Base-by-base conservation (phyloP, 2,113 vertebrate species). In the Pelobates fuscus region DNA sequence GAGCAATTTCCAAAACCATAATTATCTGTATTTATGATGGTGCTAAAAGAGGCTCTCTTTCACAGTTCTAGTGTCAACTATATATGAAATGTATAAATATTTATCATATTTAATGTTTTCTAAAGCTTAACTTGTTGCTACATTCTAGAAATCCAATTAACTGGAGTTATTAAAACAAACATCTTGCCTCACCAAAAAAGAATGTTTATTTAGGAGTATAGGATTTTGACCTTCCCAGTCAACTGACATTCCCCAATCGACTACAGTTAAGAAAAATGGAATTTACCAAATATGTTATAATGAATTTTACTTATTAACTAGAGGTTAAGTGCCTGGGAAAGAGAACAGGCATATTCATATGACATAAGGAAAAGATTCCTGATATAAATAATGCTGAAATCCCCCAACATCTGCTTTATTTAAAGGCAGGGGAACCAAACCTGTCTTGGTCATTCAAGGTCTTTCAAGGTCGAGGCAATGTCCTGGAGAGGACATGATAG, bases 21-120 rank as follows among this genome's bases (percentile, higher is more conserved):
- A 65, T 64, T 64, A 41, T 30, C 32, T 24, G 37, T 65, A 44
- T 65, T 65, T 65, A 65, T 65, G 41, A n/a, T 32, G 20, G 62
- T 65, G 32, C 37, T 44, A 65, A 65, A 65, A 44, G 20, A 65
- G 23, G 30, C 62, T 65, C 37, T 43, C 37, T 20, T 23, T 65
- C 62, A 43, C 62, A 65, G 29, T 21, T 43, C 41, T 60, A 26
- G 26, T 65, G 20, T 15, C 12, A 20, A 20, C 32, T 24, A 65
- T 24, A 65, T n/a, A 43, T 23, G 32, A 43, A 65, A 65, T 23
- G 3, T 11, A 2, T 17, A 55, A 55, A 55, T 55, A 17, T 44
- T 65, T 11, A 65, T 65, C 62, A 43, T 65, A 43, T 64, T 64
- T 64, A 65, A 65, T 65, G 37, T 27, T 41, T 49, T 49, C 14